phyloP scores from a whole-genome alignment of 2,888 invertebrate genomes.

The Melieria picta region DNA sequence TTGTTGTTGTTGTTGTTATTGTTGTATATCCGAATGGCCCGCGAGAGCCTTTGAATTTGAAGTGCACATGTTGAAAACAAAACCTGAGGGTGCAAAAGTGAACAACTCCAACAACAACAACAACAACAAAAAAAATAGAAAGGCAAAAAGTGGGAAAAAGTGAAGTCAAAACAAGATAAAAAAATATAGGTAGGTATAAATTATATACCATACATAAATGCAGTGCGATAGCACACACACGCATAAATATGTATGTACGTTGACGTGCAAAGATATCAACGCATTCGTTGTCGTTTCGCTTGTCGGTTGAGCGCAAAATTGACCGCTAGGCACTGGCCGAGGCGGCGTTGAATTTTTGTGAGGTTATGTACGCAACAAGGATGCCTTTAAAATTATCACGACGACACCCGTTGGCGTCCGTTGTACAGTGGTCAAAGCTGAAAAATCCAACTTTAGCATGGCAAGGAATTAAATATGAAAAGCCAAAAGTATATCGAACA shows the following conservation, averaged over 20 bases:
- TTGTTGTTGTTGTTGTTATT: constrained; percentile 9
- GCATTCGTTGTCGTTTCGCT: too few relatives aligned
- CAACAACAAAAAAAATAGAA: neutral
- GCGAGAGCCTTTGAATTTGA: constrained; percentile 17
- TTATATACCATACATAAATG: constrained; percentile 14
- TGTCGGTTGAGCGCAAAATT: too few relatives aligned
- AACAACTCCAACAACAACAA: neutral
- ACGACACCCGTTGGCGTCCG: too few relatives aligned
- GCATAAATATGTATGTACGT: neutral
- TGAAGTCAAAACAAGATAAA: too few relatives aligned
- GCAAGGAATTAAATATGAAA: too few relatives aligned
- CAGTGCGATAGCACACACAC: constrained; percentile 13
- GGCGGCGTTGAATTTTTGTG: neutral
- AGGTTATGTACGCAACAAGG: constrained; percentile 5
- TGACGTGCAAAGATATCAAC: neutral
- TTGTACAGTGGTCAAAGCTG: too few relatives aligned
- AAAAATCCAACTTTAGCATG: too few relatives aligned
- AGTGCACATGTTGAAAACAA: constrained; percentile 7
- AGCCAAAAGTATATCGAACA: too few relatives aligned
- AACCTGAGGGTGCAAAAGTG: neutral
- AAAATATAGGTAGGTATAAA: neutral
- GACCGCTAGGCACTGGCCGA: too few relatives aligned
- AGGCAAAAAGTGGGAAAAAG: too few relatives aligned
- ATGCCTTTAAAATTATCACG: constrained; percentile 9
- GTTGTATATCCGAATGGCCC: neutral